Evolutionary conservation across 2,113 vertebrate species (phyloP).

Genomic region (Pandion haliaetus): DNA sequence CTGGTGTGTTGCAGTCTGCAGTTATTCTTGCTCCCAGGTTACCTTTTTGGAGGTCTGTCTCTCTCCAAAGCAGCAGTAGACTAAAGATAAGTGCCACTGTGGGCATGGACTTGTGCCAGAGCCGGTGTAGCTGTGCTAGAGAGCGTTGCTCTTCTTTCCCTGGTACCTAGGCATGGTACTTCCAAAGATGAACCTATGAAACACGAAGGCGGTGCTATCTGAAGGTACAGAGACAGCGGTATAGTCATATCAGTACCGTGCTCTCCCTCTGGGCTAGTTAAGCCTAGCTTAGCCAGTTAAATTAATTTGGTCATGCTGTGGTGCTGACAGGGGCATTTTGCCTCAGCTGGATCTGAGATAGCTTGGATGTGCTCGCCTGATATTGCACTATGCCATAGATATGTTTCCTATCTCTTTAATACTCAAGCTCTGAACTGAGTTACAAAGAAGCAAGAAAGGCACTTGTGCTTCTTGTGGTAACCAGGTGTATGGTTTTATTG

Average conservation of each 20-base stretch:
- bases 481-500: background rate
- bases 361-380: background rate
- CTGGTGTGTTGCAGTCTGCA: background rate
- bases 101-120: background rate
- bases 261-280: background rate
- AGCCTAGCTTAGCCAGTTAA: background rate
- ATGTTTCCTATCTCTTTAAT: background rate
- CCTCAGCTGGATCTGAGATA: background rate
- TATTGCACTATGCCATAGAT: background rate
- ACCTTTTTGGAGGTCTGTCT: background rate
- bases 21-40: background rate
- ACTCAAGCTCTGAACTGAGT: background rate
- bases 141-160: background rate
- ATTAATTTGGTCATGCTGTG: background rate
- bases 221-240: background rate
- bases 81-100: background rate
- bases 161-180: background rate
- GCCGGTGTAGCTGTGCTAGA: background rate
- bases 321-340: background rate
- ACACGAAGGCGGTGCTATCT: accelerated
- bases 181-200: background rate
- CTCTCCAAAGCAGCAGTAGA: background rate
- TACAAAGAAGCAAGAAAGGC: background rate
- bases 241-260: accelerated
- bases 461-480: background rate